These are phyloP conservation scores for Porites cylindrica DNA, from an alignment of 92 coral and sea anemone genomes.

Conservation along the genomic window DNA sequence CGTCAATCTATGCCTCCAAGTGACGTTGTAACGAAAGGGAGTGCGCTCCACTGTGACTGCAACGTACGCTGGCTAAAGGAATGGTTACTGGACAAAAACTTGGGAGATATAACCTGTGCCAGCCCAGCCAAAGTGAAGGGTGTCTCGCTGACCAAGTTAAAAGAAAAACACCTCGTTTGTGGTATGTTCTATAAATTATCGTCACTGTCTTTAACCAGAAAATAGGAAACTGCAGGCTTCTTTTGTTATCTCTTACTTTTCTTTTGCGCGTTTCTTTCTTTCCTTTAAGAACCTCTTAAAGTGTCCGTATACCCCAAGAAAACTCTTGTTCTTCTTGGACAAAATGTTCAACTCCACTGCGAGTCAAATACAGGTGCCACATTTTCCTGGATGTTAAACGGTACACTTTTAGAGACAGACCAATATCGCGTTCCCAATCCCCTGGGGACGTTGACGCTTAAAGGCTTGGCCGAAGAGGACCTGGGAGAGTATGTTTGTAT, in stretches of 20 bases:
- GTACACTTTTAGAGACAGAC: constrained; percentile 63
- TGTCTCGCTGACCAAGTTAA: constrained; percentile 35
- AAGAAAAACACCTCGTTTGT: constrained; percentile 61
- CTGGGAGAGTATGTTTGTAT: constrained; percentile 84
- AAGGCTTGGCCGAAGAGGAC: constrained; percentile 65
- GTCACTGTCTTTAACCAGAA: too few species aligned
- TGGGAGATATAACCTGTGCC: constrained; percentile 70
- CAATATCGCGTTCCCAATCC: constrained; percentile 75
- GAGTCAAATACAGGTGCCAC: constrained; percentile 75
- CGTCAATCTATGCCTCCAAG: constrained; percentile 45
- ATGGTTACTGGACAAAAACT: constrained; percentile 65
- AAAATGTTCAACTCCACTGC: constrained; percentile 69
- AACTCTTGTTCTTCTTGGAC: constrained; percentile 46
- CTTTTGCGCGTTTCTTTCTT: background rate
- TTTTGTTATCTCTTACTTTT: too few species aligned
- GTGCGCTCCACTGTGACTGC: constrained; percentile 84
- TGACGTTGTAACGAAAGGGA: constrained; percentile 59
- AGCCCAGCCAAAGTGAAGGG: constrained; percentile 68
- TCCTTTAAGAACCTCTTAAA: constrained; percentile 44
- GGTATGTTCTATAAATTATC: constrained; percentile 17
- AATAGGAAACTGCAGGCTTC: too few species aligned
- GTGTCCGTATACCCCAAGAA: constrained; percentile 76
- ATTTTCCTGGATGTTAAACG: constrained; percentile 75
- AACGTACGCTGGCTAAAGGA: constrained; percentile 81
- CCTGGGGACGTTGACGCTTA: constrained; percentile 75